Conservation (phyloP, 2,888 invertebrate species). For the Drosophila niveifrons region DNA sequence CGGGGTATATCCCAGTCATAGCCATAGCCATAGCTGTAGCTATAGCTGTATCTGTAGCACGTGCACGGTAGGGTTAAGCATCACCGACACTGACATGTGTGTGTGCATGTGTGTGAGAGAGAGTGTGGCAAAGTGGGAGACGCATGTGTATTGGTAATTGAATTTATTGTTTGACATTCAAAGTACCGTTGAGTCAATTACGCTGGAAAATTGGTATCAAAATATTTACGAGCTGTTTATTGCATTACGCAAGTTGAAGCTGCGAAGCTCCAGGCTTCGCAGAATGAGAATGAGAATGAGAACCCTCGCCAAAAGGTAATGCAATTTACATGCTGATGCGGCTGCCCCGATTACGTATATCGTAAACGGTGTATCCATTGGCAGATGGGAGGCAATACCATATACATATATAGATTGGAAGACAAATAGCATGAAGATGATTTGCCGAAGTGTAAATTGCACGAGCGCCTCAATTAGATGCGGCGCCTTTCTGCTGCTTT, state of each 20-base stretch:
- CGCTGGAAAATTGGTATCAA: conserved; percentile 82
- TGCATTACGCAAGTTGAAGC: conserved; percentile 73
- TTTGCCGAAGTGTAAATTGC: conserved; percentile 68
- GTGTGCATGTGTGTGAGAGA: conserved; percentile 6
- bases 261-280: conserved; percentile 8
- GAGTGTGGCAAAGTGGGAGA: conserved; percentile 5
- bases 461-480: conserved; percentile 56
- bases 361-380: conserved; percentile 48
- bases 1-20: conserved; percentile 61
- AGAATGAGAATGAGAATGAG: neutral
- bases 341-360: conserved; percentile 60
- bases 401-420: conserved; percentile 22
- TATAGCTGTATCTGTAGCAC: conserved; percentile 43
- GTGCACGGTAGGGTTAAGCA: conserved; percentile 78
- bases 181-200: conserved; percentile 84
- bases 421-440: conserved; percentile 47
- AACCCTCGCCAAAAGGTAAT: conserved; percentile 54
- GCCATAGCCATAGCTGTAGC: conserved; percentile 30
- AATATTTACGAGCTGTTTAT: conserved; percentile 83
- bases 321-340: conserved; percentile 79
- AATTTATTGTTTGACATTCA: conserved; percentile 84
- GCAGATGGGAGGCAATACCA: neutral
- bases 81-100: conserved; percentile 41
- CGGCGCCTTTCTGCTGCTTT: conserved; percentile 3
- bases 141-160: conserved; percentile 79